Evolutionary conservation across 1,140 invertebrate genomes (phyloP).

Genomic region (honey bee (Apis mellifera)): Amel_HAv3.1 CM009939.2:9152501-9153000

Average conservation of each 20-base stretch:
- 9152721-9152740: conserved; percentile 30
- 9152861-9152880: conserved; percentile 59
- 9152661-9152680: conserved; percentile 15
- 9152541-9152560: background rate
- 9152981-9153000: conserved; percentile 76
- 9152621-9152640: too few relatives aligned
- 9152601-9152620: too few relatives aligned
- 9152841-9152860: conserved; percentile 58
- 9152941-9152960: conserved; percentile 34
- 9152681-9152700: conserved; percentile 31
- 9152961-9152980: conserved; percentile 44
- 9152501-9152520: background rate
- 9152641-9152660: background rate
- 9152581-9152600: background rate
- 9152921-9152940: background rate
- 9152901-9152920: conserved; percentile 5
- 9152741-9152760: background rate
- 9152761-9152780: background rate
- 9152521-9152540: background rate
- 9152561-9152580: background rate
- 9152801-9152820: conserved; percentile 57
- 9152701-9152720: background rate
- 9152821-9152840: conserved; percentile 62
- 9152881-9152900: conserved; percentile 50
- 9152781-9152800: conserved; percentile 32